Evolutionary conservation across 2,797 vertebrate species (phyloP).

Genomic region (Neoniphon sammara): DNA sequence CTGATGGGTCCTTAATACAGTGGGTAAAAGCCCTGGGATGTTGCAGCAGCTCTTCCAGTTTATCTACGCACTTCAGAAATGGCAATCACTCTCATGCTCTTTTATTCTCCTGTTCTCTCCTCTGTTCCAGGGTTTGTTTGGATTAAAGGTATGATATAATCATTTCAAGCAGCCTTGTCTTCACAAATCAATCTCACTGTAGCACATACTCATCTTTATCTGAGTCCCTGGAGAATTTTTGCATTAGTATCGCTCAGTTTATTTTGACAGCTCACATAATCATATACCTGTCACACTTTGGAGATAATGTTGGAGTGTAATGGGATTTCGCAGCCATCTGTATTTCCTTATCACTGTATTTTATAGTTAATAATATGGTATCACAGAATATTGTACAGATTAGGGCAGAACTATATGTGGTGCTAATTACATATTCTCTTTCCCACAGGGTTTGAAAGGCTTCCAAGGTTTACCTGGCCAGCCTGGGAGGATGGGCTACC

Average conservation of each 20-base stretch:
- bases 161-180: constrained; percentile 10
- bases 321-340: constrained; percentile 18
- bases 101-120: constrained; percentile 53
- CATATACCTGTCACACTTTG: constrained; percentile 36
- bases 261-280: constrained; percentile 22
- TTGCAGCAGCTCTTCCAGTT: constrained; percentile 7
- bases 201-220: constrained; percentile 12
- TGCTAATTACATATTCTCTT: constrained; percentile 27
- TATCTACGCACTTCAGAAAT: constrained; percentile 24
- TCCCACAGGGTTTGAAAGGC: constrained; percentile 89
- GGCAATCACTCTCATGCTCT: constrained; percentile 29
- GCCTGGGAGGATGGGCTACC: constrained; percentile 80
- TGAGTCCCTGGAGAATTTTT: neutral
- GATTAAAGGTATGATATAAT: constrained; percentile 84
- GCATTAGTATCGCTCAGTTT: neutral
- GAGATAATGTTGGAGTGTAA: neutral
- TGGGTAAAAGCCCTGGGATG: constrained; percentile 43
- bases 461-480: constrained; percentile 84
- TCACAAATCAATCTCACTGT: constrained; percentile 28
- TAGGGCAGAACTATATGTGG: neutral
- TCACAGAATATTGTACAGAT: neutral
- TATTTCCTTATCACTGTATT: constrained; percentile 16
- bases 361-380: constrained; percentile 2
- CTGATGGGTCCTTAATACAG: constrained; percentile 55
- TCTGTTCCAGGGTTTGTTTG: constrained; percentile 84